phyloP scores from a whole-genome alignment of 2,888 invertebrate genomes.

The Suillia variegata region DNA sequence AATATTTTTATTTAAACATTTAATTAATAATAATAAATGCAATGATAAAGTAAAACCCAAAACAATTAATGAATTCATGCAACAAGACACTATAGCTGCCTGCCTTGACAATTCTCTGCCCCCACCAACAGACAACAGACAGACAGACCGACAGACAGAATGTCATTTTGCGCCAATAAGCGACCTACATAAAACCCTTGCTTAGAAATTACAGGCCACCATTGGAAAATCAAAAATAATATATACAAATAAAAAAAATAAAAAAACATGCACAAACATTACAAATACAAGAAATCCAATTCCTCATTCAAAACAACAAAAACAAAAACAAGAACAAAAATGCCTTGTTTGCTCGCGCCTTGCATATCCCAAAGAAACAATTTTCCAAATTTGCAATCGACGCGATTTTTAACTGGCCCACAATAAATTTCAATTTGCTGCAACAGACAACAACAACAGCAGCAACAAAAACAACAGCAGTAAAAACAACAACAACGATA shows the following conservation, averaged over 20 bases:
- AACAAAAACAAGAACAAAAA: not conserved
- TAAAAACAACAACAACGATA: slow-evolving; percentile 28
- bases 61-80: too few species aligned
- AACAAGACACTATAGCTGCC: too few species aligned
- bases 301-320: too few species aligned
- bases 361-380: slow-evolving; percentile 10
- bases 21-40: too few species aligned
- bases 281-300: too few species aligned
- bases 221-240: not conserved
- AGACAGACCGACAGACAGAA: too few species aligned
- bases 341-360: not conserved
- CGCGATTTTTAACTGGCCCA: slow-evolving; percentile 42
- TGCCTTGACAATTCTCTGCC: too few species aligned
- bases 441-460: not conserved
- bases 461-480: slow-evolving; percentile 16
- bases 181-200: not conserved
- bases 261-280: too few species aligned
- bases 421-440: slow-evolving; percentile 59
- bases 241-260: too few species aligned
- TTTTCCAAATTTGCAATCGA: slow-evolving; percentile 39
- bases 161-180: not conserved
- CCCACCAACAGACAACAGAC: too few species aligned
- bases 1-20: too few species aligned
- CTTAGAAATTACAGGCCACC: not conserved
- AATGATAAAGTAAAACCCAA: not conserved